These are phyloP conservation scores for Sigmodon hispidus DNA, from an alignment of 2,113 vertebrate genomes.

Conservation along the genomic window DNA sequence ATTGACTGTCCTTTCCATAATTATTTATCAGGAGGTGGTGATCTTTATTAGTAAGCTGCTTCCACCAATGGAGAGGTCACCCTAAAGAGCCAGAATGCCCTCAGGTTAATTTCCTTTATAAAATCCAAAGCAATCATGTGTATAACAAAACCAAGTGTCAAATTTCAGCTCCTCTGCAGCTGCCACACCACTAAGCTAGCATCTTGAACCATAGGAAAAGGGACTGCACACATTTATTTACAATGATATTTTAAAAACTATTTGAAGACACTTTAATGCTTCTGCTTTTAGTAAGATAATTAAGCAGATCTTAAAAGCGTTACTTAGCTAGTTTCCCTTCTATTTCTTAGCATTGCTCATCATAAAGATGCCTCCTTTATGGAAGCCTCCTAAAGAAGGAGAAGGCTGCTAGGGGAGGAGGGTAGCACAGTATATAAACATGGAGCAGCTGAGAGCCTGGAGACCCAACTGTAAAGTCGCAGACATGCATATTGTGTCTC, in stretches of 20 bases:
- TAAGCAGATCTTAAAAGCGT: slow-evolving; percentile 40
- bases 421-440: not conserved
- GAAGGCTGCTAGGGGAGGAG: not conserved
- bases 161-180: not conserved
- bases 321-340: slow-evolving; percentile 19
- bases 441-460: not conserved
- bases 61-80: slow-evolving; percentile 35
- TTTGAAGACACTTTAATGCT: slow-evolving; percentile 39
- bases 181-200: not conserved
- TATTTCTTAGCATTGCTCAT: slow-evolving; percentile 19
- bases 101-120: slow-evolving; percentile 39
- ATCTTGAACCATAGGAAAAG: not conserved
- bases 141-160: slow-evolving; percentile 23
- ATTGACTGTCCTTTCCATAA: not conserved
- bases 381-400: not conserved
- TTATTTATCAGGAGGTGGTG: slow-evolving; percentile 13
- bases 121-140: not conserved
- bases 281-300: slow-evolving; percentile 55
- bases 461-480: not conserved
- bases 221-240: not conserved
- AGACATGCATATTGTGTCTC: not conserved
- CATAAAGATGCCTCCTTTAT: not conserved
- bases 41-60: slow-evolving; percentile 37
- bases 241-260: not conserved
- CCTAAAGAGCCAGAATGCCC: slow-evolving; percentile 31